A percentile compares a stretch with the other conserved stretches of the same genome.
phyloP scores from a whole-genome alignment of 53 echinoderm and acorn worm species.

The Temnopleurus reevesii region DNA sequence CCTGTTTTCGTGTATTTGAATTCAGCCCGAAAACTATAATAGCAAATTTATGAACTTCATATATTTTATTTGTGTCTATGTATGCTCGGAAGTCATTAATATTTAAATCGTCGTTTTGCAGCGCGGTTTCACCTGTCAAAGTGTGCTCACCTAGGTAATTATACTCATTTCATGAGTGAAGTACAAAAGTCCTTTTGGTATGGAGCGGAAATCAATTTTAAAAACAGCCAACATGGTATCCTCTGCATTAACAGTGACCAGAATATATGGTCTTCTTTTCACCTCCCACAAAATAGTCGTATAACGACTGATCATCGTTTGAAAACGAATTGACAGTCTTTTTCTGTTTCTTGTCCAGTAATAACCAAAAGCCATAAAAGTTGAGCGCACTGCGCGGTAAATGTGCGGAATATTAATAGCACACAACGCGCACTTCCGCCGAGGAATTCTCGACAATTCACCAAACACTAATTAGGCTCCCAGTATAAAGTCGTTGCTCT shows the following conservation, averaged over 20 bases:
- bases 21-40: not conserved
- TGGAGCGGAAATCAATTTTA: slow-evolving; percentile 4
- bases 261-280: not conserved
- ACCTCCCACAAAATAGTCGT: not conserved
- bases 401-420: slow-evolving; percentile 21
- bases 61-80: not conserved
- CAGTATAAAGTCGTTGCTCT: not conserved
- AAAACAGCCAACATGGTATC: slow-evolving; percentile 12
- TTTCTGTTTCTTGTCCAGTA: not conserved
- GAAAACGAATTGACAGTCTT: not conserved
- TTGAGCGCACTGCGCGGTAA: slow-evolving; percentile 15
- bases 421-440: slow-evolving; percentile 52
- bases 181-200: not conserved
- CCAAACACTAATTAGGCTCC: slow-evolving; percentile 52
- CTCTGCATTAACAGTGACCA: no score
- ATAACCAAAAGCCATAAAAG: not conserved
- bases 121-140: not conserved
- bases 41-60: not conserved
- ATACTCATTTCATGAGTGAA: slow-evolving; percentile 18
- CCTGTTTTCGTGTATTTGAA: not conserved
- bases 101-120: not conserved
- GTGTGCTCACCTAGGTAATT: slow-evolving; percentile 40
- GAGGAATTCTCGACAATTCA: slow-evolving; percentile 49
- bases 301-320: not conserved
- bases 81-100: not conserved